These are phyloP conservation scores for Physocephala rufipes DNA, from an alignment of 2,888 invertebrate species.

Conservation along the genomic window DNA sequence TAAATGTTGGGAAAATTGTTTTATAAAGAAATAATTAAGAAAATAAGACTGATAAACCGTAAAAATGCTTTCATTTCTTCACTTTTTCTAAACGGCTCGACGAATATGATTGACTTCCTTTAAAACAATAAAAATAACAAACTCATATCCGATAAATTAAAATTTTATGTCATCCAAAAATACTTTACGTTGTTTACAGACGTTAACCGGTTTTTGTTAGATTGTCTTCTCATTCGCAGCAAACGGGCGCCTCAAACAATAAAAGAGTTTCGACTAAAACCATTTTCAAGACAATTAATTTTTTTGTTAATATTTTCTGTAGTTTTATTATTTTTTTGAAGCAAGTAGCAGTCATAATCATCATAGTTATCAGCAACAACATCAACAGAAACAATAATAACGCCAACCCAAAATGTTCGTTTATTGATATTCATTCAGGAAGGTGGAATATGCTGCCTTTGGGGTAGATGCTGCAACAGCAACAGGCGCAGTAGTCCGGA, in stretches of 20 bases:
- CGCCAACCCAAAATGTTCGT: slow-evolving; percentile 18
- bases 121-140: too few species aligned
- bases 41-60: too few species aligned
- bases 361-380: slow-evolving; percentile 19
- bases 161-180: too few species aligned
- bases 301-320: not conserved
- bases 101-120: too few species aligned
- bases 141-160: too few species aligned
- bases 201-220: not conserved
- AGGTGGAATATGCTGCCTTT: slow-evolving; percentile 2
- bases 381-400: slow-evolving; percentile 23
- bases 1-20: too few species aligned
- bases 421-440: slow-evolving; percentile 1
- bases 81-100: too few species aligned
- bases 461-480: slow-evolving; percentile 20
- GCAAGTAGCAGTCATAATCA: slow-evolving; percentile 20
- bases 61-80: too few species aligned
- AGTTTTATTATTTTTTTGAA: slow-evolving; percentile 4
- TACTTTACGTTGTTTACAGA: too few species aligned
- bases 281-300: not conserved
- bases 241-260: slow-evolving; percentile 5
- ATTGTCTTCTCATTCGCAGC: not conserved
- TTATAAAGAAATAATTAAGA: too few species aligned
- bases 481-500: not conserved
- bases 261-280: not conserved